Evolutionary conservation across 2,797 vertebrate genomes (phyloP).

Genomic region (Sardinella longiceps): DNA sequence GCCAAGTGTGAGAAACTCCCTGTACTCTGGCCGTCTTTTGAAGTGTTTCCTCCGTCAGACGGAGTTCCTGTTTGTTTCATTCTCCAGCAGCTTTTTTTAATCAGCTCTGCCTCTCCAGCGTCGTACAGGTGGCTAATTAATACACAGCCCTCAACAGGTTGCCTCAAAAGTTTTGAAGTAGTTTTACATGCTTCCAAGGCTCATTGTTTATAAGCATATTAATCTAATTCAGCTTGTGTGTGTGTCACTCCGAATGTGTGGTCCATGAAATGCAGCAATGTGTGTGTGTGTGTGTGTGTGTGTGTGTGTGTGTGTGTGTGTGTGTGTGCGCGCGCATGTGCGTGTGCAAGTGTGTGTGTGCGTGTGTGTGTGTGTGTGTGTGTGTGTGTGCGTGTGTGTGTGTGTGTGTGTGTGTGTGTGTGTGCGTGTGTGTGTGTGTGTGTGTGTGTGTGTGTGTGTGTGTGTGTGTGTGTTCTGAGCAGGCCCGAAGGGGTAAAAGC

Average conservation of each 20-base stretch:
- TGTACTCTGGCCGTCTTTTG: not conserved
- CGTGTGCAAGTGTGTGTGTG: not conserved
- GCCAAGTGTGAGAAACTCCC: slow-evolving; percentile 19
- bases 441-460: slow-evolving; percentile 8
- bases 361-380: slow-evolving; percentile 7
- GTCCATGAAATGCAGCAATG: slow-evolving; percentile 16
- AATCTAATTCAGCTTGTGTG: slow-evolving; percentile 44
- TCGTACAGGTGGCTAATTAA: slow-evolving; percentile 54
- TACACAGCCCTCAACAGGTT: slow-evolving; percentile 33
- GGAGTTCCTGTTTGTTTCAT: not conserved
- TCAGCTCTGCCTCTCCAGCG: not conserved
- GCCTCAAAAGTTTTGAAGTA: slow-evolving; percentile 44
- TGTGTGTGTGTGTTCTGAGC: not conserved
- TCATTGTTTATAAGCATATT: slow-evolving; percentile 39
- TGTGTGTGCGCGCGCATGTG: no score
- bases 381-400: not conserved
- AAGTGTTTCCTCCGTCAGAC: not conserved
- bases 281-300: slow-evolving; percentile 25
- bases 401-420: slow-evolving; percentile 19
- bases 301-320: slow-evolving; percentile 1
- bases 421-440: slow-evolving; percentile 34
- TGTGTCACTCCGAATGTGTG: slow-evolving; percentile 34
- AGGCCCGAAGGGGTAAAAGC: slow-evolving; percentile 7
- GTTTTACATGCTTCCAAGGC: slow-evolving; percentile 45
- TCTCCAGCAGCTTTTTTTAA: slow-evolving; percentile 7